These are phyloP conservation scores for Tangara arthus DNA, from an alignment of 2,797 vertebrate species.

Conservation along the genomic window DNA sequence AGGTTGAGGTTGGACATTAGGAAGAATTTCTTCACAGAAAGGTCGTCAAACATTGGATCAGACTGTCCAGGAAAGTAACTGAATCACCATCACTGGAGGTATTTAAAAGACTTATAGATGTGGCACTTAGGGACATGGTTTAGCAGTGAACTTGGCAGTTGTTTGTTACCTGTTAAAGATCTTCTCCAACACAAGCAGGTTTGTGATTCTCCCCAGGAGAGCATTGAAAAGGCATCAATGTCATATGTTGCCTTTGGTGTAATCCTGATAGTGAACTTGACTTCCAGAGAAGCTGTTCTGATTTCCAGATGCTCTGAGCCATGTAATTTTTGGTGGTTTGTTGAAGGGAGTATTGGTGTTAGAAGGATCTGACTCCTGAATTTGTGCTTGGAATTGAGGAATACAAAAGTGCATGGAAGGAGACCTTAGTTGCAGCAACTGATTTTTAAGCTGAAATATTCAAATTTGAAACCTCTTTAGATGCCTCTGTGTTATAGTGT, in stretches of 20 bases:
- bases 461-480: background rate
- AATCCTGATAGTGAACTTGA: background rate
- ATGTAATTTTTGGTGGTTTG: fast-evolving
- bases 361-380: background rate
- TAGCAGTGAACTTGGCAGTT: background rate
- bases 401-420: fast-evolving
- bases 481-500: background rate
- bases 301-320: background rate
- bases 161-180: background rate
- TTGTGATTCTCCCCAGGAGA: background rate
- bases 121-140: background rate
- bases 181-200: background rate
- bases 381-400: background rate
- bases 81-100: background rate
- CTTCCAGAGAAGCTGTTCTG: background rate
- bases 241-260: fast-evolving
- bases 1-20: background rate
- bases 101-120: background rate
- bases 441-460: background rate
- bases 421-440: background rate
- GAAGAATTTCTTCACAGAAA: background rate
- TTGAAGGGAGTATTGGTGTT: background rate
- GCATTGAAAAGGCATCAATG: fast-evolving
- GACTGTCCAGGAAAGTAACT: background rate
- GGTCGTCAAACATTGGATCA: background rate